phyloP scores from a whole-genome alignment of 2,888 invertebrate genomes.

The Sussaba pulchella region DNA sequence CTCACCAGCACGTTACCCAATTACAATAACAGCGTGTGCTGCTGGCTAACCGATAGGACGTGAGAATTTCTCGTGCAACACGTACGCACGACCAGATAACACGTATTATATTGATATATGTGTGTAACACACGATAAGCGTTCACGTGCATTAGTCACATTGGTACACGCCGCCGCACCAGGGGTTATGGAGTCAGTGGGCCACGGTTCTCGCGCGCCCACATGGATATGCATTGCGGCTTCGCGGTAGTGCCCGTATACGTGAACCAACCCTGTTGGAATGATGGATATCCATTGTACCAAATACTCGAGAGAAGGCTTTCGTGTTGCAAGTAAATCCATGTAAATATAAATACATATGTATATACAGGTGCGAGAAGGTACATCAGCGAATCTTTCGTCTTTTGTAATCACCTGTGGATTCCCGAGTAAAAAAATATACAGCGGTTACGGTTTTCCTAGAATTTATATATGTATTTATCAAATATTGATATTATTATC shows the following conservation, averaged over 20 bases:
- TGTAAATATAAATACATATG: too few relatives aligned
- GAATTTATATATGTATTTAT: too few relatives aligned
- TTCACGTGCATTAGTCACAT: constrained; percentile 68
- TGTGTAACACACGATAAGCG: constrained; percentile 26
- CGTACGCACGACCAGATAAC: constrained; percentile 22
- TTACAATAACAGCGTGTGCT: constrained; percentile 17
- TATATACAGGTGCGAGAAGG: constrained; percentile 8
- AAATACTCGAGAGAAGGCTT: constrained; percentile 25
- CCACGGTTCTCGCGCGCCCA: constrained; percentile 69
- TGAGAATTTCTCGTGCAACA: background rate
- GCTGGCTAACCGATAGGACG: constrained; percentile 7
- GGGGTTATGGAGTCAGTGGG: constrained; percentile 78
- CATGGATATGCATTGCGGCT: constrained; percentile 62
- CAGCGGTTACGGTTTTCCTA: too few relatives aligned
- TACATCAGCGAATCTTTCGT: too few relatives aligned
- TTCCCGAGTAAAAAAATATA: too few relatives aligned
- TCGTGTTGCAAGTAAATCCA: constrained; percentile 33
- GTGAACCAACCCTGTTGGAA: constrained; percentile 44
- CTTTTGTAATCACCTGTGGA: too few relatives aligned
- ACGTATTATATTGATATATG: constrained; percentile 4
- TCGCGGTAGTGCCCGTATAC: constrained; percentile 37
- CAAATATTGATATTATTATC: too few relatives aligned
- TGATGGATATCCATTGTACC: constrained; percentile 57
- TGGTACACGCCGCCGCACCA: constrained; percentile 50
- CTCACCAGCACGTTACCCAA: background rate